These are phyloP conservation scores for Hydropotes inermis DNA, from an alignment of 2,113 vertebrate genomes.

Conservation along the genomic window DNA sequence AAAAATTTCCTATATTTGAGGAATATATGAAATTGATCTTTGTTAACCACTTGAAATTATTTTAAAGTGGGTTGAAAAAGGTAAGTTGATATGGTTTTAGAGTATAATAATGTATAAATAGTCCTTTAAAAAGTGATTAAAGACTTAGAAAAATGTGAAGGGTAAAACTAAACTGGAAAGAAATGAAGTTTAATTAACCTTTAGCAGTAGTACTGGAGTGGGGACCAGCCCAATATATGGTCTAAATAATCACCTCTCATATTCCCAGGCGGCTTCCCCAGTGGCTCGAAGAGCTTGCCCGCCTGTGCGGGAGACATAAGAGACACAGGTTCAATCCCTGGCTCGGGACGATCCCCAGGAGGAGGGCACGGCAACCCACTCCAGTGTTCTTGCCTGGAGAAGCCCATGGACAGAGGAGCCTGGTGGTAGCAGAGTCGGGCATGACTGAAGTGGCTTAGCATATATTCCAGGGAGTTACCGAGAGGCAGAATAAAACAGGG, in stretches of 20 bases:
- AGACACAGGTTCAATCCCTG: background rate
- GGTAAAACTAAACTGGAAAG: background rate
- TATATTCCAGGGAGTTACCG: background rate
- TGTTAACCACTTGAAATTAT: background rate
- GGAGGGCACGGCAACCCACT: background rate
- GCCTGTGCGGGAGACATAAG: background rate
- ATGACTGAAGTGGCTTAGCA: background rate
- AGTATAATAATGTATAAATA: background rate
- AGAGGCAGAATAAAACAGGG: background rate
- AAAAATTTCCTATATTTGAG: background rate
- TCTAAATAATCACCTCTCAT: background rate
- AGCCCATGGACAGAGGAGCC: background rate
- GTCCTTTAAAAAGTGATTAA: conserved; percentile 14
- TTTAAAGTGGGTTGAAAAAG: background rate
- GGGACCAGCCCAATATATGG: background rate
- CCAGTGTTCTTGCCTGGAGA: background rate
- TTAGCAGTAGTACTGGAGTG: background rate
- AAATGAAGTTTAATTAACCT: background rate
- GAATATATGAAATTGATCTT: background rate
- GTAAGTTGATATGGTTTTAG: background rate
- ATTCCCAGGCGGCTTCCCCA: background rate
- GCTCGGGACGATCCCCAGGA: background rate
- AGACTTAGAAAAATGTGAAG: background rate
- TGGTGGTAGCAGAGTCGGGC: background rate
- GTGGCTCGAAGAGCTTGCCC: background rate